Conservation (phyloP, 1,140 invertebrate genomes). For the Sitobion miscanthi region DNA sequence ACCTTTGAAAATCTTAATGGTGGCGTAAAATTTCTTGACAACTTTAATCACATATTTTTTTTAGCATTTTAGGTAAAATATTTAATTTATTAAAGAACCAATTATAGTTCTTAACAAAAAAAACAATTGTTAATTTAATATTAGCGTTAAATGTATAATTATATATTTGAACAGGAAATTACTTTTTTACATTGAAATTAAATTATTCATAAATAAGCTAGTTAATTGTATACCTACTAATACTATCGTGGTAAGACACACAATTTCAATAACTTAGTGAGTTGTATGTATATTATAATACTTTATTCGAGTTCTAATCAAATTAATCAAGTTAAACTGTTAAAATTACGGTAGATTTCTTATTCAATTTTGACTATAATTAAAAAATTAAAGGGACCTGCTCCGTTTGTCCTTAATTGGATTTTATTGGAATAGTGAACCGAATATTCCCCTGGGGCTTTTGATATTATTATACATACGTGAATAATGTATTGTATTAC, state of each 20-base stretch:
- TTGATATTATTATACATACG: neutral
- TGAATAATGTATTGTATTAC: neutral
- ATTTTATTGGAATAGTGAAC: neutral
- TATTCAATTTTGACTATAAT: neutral
- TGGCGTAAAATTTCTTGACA: neutral
- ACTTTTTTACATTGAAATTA: no score
- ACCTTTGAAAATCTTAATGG: neutral
- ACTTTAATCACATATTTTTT: neutral
- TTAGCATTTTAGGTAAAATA: neutral
- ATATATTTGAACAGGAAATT: no score
- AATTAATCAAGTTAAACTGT: neutral
- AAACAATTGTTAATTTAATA: no score
- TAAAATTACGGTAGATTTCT: conserved; percentile 2
- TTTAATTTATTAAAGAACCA: no score
- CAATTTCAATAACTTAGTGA: no score
- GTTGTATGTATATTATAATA: no score
- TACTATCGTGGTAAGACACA: no score
- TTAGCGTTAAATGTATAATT: no score
- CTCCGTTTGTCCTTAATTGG: neutral
- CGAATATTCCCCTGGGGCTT: neutral
- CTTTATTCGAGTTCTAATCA: neutral
- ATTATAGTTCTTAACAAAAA: no score
- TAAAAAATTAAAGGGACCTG: neutral
- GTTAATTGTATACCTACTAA: no score
- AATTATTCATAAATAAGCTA: no score